Conservation (phyloP, 2,113 vertebrate species). For the Sander vitreus region DNA sequence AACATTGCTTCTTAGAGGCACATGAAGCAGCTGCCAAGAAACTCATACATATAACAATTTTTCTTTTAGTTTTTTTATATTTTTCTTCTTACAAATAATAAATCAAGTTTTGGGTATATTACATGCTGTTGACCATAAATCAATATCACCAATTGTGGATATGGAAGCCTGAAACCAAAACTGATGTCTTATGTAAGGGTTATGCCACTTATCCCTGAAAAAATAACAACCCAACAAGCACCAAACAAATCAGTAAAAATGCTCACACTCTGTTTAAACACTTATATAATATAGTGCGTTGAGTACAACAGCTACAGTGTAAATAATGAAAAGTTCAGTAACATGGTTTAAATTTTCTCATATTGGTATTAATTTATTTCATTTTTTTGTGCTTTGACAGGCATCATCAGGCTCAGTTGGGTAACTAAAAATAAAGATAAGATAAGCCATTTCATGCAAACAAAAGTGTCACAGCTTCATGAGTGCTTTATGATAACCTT, state of each 20-base stretch:
- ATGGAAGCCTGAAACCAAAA: not conserved
- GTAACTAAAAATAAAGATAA: not conserved
- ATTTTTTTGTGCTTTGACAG: not conserved
- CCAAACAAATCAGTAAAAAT: not conserved
- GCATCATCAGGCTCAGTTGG: not conserved
- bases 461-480: not conserved
- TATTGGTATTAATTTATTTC: not conserved
- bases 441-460: not conserved
- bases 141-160: not conserved
- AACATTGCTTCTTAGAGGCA: not conserved
- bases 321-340: not conserved
- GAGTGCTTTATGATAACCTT: not conserved
- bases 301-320: not conserved
- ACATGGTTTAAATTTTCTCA: not conserved
- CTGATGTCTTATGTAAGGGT: not conserved
- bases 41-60: not conserved
- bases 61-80: too few relatives aligned
- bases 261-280: not conserved
- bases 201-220: not conserved
- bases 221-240: not conserved
- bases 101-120: not conserved
- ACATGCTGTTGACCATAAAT: not conserved
- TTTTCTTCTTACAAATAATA: not conserved
- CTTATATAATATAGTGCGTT: not conserved
- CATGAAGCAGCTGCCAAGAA: not conserved